Percentiles rank a stretch among this genome's conserved stretches.
phyloP scores from a whole-genome alignment of 2,888 invertebrate species.

The Hemaris fuciformis region DNA sequence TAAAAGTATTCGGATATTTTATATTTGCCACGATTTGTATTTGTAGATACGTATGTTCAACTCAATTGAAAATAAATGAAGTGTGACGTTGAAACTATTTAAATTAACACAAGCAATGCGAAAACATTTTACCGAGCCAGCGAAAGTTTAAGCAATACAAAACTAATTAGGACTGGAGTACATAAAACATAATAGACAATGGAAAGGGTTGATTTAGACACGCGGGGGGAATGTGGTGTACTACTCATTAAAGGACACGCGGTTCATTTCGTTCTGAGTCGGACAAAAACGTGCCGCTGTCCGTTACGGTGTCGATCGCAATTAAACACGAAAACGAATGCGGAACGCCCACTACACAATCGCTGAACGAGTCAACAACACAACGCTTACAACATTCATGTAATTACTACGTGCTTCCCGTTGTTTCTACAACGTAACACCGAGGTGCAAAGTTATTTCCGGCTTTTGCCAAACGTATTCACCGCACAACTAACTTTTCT shows the following conservation, averaged over 20 bases:
- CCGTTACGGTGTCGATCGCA: slow-evolving; percentile 70
- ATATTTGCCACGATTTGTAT: neutral
- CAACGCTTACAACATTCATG: slow-evolving; percentile 52
- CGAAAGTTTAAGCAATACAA: neutral
- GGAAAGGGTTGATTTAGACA: slow-evolving; percentile 35
- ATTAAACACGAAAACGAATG: slow-evolving; percentile 68
- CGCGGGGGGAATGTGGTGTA: slow-evolving; percentile 18
- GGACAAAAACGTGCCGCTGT: slow-evolving; percentile 70
- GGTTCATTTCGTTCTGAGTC: slow-evolving; percentile 61
- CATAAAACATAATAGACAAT: slow-evolving; percentile 39
- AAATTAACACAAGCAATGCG: slow-evolving; percentile 10
- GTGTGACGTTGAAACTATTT: slow-evolving; percentile 2
- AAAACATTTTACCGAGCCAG: neutral
- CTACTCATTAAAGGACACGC: slow-evolving; percentile 67
- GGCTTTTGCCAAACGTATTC: slow-evolving; percentile 62
- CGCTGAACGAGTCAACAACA: slow-evolving; percentile 72
- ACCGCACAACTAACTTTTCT: slow-evolving; percentile 43
- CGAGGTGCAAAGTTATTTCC: slow-evolving; percentile 60
- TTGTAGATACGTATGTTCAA: neutral
- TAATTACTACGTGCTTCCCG: slow-evolving; percentile 69
- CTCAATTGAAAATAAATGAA: no score
- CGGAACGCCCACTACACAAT: slow-evolving; percentile 65
- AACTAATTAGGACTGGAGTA: slow-evolving; percentile 20
- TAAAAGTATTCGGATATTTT: neutral
- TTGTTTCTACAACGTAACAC: slow-evolving; percentile 59